A percentile compares a stretch with the other conserved stretches of the same genome.
phyloP scores from a whole-genome alignment of 2,797 vertebrate genomes.

The Vultur gryphus region DNA sequence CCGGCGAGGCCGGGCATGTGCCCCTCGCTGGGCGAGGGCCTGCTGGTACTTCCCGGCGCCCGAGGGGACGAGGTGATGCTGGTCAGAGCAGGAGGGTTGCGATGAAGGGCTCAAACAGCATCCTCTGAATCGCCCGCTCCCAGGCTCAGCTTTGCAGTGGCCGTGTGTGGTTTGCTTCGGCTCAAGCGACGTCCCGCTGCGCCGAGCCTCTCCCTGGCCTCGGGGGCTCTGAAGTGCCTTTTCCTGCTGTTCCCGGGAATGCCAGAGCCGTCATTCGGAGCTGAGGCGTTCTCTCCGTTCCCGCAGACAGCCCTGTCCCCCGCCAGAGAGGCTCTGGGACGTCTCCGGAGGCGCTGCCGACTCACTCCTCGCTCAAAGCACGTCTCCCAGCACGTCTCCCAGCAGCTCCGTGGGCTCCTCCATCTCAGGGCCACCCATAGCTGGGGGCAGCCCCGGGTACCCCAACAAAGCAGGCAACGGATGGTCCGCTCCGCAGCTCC shows the following conservation, averaged over 20 bases:
- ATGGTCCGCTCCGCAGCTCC: rapidly evolving
- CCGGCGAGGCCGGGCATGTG: rapidly evolving
- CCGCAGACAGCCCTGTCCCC: rapidly evolving
- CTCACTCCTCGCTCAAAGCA: neutral
- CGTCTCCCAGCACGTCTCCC: rapidly evolving
- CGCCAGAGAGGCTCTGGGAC: neutral
- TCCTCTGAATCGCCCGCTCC: neutral
- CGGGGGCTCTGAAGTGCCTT: neutral
- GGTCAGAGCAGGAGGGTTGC: neutral
- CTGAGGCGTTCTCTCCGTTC: rapidly evolving
- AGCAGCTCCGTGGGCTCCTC: neutral
- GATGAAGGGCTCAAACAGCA: neutral
- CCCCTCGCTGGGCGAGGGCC: neutral
- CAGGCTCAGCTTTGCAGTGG: neutral
- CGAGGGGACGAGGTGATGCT: neutral
- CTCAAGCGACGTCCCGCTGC: rapidly evolving
- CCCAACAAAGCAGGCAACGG: rapidly evolving
- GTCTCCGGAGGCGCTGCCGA: rapidly evolving
- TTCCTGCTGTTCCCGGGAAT: neutral
- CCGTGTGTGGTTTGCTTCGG: rapidly evolving
- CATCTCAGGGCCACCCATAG: neutral
- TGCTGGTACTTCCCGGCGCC: rapidly evolving
- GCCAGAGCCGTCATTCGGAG: rapidly evolving
- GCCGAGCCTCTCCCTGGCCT: neutral
- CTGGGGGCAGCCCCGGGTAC: neutral